These are phyloP conservation scores for Eupithecia tripunctaria DNA, from an alignment of 2,888 invertebrate species.

Conservation along the genomic window DNA sequence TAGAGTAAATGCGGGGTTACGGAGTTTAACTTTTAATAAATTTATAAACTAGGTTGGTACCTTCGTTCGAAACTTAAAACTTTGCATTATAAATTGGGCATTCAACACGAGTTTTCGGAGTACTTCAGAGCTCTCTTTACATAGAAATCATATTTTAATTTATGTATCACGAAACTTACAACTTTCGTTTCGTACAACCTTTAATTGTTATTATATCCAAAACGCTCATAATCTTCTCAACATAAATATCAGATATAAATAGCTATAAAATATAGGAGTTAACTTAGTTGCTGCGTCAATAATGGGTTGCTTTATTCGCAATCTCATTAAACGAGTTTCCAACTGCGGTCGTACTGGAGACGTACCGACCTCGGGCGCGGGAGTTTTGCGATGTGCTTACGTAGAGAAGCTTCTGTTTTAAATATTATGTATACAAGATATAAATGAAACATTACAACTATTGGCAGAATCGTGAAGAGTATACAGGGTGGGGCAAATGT, in stretches of 20 bases:
- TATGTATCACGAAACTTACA: neutral
- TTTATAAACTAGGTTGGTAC: neutral
- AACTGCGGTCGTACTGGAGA: constrained; percentile 47
- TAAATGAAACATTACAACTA: neutral
- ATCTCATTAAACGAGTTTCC: constrained; percentile 50
- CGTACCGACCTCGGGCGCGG: constrained; percentile 12
- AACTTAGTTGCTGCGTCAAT: constrained; percentile 41
- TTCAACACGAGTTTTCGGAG: neutral
- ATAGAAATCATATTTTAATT: neutral
- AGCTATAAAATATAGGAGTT: constrained; percentile 17
- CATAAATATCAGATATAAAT: neutral
- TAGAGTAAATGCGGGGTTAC: neutral
- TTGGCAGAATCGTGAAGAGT: neutral
- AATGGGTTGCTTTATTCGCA: constrained; percentile 48
- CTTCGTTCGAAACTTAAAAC: neutral
- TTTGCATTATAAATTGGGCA: constrained; percentile 1
- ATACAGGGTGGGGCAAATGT: too few species aligned
- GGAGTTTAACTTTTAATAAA: neutral
- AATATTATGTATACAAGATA: neutral
- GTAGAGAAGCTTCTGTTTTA: constrained; percentile 8
- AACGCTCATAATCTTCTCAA: neutral
- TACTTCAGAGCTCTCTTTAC: neutral
- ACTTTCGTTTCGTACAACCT: neutral
- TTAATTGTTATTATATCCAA: neutral
- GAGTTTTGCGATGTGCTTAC: neutral